phyloP scores from a whole-genome alignment of 37 sponge, comb jelly and placozoan genomes.

The Hormiphora californensis region DNA sequence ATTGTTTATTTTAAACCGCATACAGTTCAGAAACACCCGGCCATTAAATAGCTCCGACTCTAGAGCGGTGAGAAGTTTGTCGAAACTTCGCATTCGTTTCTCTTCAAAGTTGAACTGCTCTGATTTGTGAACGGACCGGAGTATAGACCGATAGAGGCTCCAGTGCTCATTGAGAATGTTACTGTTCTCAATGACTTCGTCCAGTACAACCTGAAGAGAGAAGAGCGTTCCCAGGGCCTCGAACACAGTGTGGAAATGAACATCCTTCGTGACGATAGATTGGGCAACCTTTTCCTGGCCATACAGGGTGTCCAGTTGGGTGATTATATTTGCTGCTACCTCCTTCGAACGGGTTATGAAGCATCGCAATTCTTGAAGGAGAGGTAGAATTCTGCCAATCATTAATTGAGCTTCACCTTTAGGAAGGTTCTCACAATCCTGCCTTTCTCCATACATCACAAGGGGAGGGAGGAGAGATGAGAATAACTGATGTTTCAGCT shows the following conservation, averaged over 20 bases:
- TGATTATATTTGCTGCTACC: slow-evolving; percentile 66
- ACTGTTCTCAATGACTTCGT: slow-evolving; percentile 66
- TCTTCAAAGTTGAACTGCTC: slow-evolving; percentile 73
- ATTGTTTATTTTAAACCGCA: background rate
- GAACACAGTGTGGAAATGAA: slow-evolving; percentile 71
- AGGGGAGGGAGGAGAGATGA: slow-evolving; percentile 72
- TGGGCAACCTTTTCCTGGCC: slow-evolving; percentile 37
- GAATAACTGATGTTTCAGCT: slow-evolving; percentile 68
- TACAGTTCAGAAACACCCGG: slow-evolving; percentile 65
- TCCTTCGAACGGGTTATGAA: slow-evolving; percentile 76
- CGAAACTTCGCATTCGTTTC: slow-evolving; percentile 74
- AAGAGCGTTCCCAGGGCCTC: slow-evolving; percentile 79
- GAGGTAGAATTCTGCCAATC: slow-evolving; percentile 78
- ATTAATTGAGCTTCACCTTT: slow-evolving; percentile 90
- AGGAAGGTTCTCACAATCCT: slow-evolving; percentile 59
- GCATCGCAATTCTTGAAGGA: slow-evolving; percentile 72
- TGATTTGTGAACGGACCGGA: slow-evolving; percentile 55
- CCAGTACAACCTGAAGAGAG: slow-evolving; percentile 78
- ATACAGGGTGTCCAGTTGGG: slow-evolving; percentile 64
- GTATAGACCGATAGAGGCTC: slow-evolving; percentile 64
- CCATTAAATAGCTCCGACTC: slow-evolving; percentile 93
- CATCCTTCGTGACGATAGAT: slow-evolving; percentile 51
- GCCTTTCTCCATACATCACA: slow-evolving; percentile 85
- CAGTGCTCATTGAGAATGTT: slow-evolving; percentile 76
- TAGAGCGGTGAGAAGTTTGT: slow-evolving; percentile 73